phyloP scores from a whole-genome alignment of 2,888 invertebrate species.

The Leucophora obtusa region DNA sequence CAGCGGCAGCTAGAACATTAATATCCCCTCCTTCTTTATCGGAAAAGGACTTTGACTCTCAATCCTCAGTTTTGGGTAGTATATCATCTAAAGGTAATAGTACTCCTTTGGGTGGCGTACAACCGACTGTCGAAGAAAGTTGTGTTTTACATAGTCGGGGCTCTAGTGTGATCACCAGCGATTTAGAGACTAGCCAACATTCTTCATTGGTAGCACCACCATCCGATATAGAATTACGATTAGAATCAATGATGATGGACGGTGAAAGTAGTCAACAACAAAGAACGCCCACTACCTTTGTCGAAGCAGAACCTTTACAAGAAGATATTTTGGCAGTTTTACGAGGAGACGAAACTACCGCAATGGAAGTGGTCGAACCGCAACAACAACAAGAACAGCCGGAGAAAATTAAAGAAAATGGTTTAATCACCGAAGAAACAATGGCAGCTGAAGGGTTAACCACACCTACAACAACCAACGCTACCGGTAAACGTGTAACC shows the following conservation, averaged over 20 bases:
- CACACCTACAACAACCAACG: constrained; percentile 33
- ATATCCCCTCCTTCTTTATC: constrained; percentile 80
- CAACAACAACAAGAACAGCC: constrained; percentile 26
- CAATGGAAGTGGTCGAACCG: constrained; percentile 32
- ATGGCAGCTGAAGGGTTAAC: background rate
- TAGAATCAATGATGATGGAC: constrained; percentile 78
- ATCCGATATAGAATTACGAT: constrained; percentile 77
- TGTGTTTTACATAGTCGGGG: constrained; percentile 78
- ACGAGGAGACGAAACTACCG: constrained; percentile 69
- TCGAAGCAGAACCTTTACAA: constrained; percentile 71
- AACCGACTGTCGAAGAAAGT: constrained; percentile 75
- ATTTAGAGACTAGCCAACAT: constrained; percentile 78
- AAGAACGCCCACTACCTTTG: constrained; percentile 59
- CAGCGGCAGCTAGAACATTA: constrained; percentile 66
- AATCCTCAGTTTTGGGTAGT: constrained; percentile 78
- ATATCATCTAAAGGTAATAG: constrained; percentile 78
- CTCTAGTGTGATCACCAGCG: constrained; percentile 78
- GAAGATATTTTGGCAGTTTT: constrained; percentile 76
- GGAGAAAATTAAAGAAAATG: constrained; percentile 55
- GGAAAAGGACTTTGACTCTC: constrained; percentile 78
- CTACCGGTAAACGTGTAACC: constrained; percentile 55
- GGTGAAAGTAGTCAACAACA: constrained; percentile 67
- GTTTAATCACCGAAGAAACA: constrained; percentile 26
- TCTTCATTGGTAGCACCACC: constrained; percentile 78
- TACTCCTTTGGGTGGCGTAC: constrained; percentile 74